Evolutionary conservation across 1,140 invertebrate species (phyloP).

Genomic region (Hyposmocoma kahamanoa): DNA sequence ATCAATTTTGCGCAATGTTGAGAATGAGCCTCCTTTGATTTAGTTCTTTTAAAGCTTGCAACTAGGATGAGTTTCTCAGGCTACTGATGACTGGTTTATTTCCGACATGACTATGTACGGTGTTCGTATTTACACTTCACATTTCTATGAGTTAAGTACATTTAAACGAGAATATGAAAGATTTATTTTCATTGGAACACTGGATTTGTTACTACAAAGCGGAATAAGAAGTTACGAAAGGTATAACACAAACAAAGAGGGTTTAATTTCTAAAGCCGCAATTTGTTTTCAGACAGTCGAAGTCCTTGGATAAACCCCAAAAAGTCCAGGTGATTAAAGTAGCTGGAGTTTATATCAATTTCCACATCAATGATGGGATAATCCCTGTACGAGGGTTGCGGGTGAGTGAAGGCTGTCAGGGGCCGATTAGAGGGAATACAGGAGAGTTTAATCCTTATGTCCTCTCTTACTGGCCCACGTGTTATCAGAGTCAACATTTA

Average conservation of each 20-base stretch:
- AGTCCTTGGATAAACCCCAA: constrained; percentile 11
- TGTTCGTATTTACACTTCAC: constrained; percentile 32
- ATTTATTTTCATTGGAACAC: constrained; percentile 2
- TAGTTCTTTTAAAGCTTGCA: constrained; percentile 35
- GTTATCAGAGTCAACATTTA: constrained; percentile 5
- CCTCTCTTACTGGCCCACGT: neutral
- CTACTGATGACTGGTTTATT: constrained; percentile 51
- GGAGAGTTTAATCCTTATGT: constrained; percentile 14
- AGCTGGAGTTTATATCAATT: constrained; percentile 19
- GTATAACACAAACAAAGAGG: too few relatives aligned
- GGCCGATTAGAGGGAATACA: neutral
- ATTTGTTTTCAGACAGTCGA: neutral
- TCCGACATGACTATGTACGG: constrained; percentile 57
- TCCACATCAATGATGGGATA: constrained; percentile 29
- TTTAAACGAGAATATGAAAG: constrained; percentile 3
- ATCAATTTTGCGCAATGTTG: constrained; percentile 32
- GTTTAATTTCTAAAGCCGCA: neutral
- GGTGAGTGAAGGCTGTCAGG: constrained; percentile 27
- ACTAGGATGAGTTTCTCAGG: constrained; percentile 55
- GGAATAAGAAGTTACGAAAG: too few relatives aligned
- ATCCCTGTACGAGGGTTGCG: constrained; percentile 16
- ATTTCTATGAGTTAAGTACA: neutral
- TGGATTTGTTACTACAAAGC: too few relatives aligned
- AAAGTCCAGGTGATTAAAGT: constrained; percentile 21
- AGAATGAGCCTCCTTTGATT: constrained; percentile 53